These are phyloP conservation scores for Dendronephthya gigantea DNA, from an alignment of 64 coral and sea anemone genomes.

Conservation along the genomic window DNA sequence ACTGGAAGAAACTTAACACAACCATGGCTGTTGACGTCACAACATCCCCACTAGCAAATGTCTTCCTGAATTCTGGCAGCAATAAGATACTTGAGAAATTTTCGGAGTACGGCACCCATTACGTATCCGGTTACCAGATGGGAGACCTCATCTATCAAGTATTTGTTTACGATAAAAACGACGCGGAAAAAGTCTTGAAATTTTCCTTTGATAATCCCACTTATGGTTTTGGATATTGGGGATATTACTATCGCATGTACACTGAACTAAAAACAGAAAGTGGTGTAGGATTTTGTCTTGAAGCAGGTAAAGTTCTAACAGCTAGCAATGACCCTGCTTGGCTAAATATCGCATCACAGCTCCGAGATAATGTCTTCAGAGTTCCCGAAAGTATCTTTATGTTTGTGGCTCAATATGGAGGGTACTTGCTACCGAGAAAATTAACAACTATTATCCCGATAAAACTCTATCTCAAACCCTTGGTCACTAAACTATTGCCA, in stretches of 20 bases:
- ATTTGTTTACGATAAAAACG: constrained; percentile 39
- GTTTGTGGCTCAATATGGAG: background rate
- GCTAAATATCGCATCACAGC: constrained; percentile 13
- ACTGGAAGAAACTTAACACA: constrained; percentile 31
- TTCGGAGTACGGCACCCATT: constrained; percentile 43
- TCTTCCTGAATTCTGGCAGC: constrained; percentile 5
- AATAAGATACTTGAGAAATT: constrained; percentile 15
- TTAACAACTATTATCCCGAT: constrained; percentile 14
- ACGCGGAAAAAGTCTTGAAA: background rate
- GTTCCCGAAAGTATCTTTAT: constrained; percentile 29
- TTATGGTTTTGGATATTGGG: background rate
- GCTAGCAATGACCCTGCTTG: constrained; percentile 31
- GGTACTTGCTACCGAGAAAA: background rate
- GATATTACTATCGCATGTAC: constrained; percentile 8
- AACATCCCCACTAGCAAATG: background rate
- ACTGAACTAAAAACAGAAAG: constrained; percentile 5
- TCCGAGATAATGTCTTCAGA: constrained; percentile 27
- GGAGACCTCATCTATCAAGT: constrained; percentile 47
- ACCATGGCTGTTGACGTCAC: constrained; percentile 15
- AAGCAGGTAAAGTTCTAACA: constrained; percentile 19
- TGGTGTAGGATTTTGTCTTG: background rate
- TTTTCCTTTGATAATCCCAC: constrained; percentile 19
- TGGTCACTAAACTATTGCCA: constrained; percentile 23
- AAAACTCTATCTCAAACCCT: constrained; percentile 29
- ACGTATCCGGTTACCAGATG: constrained; percentile 38